These are phyloP conservation scores for Miltochrista miniata DNA, from an alignment of 2,888 invertebrate genomes.

Conservation along the genomic window DNA sequence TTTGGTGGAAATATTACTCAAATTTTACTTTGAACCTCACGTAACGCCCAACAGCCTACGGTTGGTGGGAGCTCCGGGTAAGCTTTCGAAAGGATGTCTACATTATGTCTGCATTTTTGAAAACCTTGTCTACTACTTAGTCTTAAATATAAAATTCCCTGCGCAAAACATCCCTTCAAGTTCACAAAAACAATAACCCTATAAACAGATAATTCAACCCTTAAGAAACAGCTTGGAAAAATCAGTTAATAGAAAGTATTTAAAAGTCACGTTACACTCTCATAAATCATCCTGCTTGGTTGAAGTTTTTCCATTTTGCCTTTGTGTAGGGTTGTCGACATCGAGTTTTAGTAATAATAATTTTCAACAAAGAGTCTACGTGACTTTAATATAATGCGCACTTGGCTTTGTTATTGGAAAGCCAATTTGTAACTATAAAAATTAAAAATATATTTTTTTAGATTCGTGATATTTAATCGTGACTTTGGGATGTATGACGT, in stretches of 20 bases:
- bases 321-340: constrained; percentile 24
- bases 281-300: constrained; percentile 39
- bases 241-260: constrained; percentile 35
- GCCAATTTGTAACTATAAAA: background rate
- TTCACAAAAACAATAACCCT: constrained; percentile 12
- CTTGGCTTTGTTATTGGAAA: background rate
- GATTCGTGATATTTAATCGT: no score
- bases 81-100: no score
- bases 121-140: no score
- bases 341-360: constrained; percentile 1
- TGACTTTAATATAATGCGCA: background rate
- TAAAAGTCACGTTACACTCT: constrained; percentile 40
- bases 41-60: no score
- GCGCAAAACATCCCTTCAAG: no score
- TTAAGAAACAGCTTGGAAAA: constrained; percentile 24
- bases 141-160: no score
- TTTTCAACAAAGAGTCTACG: background rate
- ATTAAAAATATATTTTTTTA: no score
- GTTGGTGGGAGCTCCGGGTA: no score
- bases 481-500: no score
- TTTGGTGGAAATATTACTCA: no score
- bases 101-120: no score
- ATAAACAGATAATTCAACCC: constrained; percentile 9
- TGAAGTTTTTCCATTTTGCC: constrained; percentile 24
- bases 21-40: no score